Percentiles rank a stretch among this genome's conserved stretches.
phyloP scores from a whole-genome alignment of 2,113 vertebrate genomes.

The Otolemur garnettii region DNA sequence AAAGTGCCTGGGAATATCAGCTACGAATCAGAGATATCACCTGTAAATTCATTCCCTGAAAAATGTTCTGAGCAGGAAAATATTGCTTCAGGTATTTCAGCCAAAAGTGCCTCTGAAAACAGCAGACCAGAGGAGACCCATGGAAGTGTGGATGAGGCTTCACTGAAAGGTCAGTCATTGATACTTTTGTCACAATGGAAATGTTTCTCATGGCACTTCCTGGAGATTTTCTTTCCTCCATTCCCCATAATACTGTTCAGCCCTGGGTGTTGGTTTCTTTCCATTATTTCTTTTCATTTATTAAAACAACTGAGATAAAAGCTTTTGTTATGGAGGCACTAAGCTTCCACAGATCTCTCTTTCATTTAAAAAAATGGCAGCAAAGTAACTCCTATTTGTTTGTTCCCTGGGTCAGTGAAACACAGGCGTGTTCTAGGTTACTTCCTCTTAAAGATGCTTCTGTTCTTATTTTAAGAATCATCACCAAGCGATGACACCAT shows the following conservation, averaged over 20 bases:
- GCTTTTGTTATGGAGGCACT: slow-evolving; percentile 21
- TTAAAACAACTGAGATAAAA: slow-evolving; percentile 7
- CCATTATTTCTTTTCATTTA: slow-evolving; percentile 37
- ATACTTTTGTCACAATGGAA: background rate
- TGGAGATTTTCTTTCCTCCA: background rate
- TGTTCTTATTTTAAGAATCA: slow-evolving; percentile 87
- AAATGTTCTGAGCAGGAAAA: slow-evolving; percentile 87
- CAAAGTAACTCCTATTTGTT: slow-evolving; percentile 9
- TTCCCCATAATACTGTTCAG: background rate
- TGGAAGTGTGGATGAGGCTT: slow-evolving; percentile 87
- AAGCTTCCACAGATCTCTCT: background rate
- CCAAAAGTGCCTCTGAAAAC: slow-evolving; percentile 94
- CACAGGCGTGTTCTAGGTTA: fast-evolving
- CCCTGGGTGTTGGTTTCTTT: slow-evolving; percentile 7
- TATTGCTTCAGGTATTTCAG: slow-evolving; percentile 89
- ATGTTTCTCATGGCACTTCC: background rate
- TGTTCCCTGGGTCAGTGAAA: background rate
- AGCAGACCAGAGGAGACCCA: slow-evolving; percentile 87
- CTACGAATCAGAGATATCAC: slow-evolving; percentile 86
- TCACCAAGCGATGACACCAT: slow-evolving; percentile 94
- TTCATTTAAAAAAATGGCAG: slow-evolving; percentile 6
- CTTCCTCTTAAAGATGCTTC: slow-evolving; percentile 67
- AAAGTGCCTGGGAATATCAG: slow-evolving; percentile 90
- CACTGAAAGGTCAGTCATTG: slow-evolving; percentile 91
- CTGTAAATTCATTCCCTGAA: slow-evolving; percentile 84